phyloP scores from a whole-genome alignment of 2,888 invertebrate species.

The Agrilus mali region DNA sequence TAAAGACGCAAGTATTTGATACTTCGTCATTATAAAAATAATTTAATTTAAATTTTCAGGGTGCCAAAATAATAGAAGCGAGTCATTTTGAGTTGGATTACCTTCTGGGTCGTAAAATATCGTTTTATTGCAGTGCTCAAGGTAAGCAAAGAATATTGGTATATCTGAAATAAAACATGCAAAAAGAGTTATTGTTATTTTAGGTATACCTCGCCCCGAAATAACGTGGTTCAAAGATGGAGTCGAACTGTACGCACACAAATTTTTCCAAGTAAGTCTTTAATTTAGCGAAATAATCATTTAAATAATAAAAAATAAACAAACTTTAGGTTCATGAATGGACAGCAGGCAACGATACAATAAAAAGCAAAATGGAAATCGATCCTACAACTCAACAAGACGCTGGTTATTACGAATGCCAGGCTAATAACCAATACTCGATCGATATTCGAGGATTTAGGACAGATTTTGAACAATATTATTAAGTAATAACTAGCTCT shows the following conservation, averaged over 20 bases:
- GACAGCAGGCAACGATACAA: conserved; percentile 48
- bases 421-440: conserved; percentile 58
- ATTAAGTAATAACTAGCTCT: too few species aligned
- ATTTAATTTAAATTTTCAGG: conserved; percentile 34
- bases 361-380: conserved; percentile 63
- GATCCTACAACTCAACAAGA: conserved; percentile 62
- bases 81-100: conserved; percentile 63
- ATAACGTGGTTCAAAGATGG: conserved; percentile 71
- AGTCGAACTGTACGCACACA: conserved; percentile 58
- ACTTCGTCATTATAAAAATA: neutral
- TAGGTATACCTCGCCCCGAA: conserved; percentile 53
- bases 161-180: neutral
- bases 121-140: conserved; percentile 61
- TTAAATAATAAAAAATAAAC: neutral
- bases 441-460: conserved; percentile 54
- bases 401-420: conserved; percentile 59
- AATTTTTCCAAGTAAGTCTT: conserved; percentile 48
- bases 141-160: conserved; percentile 26
- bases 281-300: conserved; percentile 1
- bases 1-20: conserved; percentile 43
- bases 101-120: conserved; percentile 61
- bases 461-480: conserved; percentile 39
- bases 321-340: conserved; percentile 48
- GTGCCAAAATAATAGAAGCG: conserved; percentile 54
- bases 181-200: conserved; percentile 7